Percentiles rank a stretch among this genome's conserved stretches.
phyloP scores from a whole-genome alignment of 1,140 invertebrate species.

The Hycleus phaleratus region DNA sequence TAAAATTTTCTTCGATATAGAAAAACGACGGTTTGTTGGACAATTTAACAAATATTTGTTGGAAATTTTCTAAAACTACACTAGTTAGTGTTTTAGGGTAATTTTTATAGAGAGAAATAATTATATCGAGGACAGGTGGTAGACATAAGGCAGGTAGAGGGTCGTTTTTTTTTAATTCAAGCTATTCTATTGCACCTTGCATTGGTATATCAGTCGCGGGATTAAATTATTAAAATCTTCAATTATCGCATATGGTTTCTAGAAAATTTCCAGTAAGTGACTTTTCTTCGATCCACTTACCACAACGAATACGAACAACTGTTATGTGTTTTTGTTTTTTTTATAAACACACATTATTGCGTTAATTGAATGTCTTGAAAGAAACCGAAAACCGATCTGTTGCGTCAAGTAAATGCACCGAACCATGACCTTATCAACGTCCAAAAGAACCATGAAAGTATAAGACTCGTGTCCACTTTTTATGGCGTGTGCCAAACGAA shows the following conservation, averaged over 20 bases:
- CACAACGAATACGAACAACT: background rate
- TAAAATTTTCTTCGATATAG: no score
- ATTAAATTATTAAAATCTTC: constrained; percentile 9
- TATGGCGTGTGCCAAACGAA: background rate
- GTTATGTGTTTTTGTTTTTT: background rate
- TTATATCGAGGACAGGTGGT: constrained; percentile 12
- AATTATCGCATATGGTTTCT: constrained; percentile 1
- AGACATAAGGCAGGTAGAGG: constrained; percentile 16
- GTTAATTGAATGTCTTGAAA: constrained; percentile 14
- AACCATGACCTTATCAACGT: constrained; percentile 2
- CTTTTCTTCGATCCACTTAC: background rate
- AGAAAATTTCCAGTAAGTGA: background rate
- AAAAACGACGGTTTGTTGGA: no score
- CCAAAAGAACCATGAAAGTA: background rate
- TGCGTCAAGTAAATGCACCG: constrained; percentile 5
- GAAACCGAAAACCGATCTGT: constrained; percentile 16
- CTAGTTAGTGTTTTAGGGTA: constrained; percentile 13
- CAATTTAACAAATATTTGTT: no score
- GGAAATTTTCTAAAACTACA: no score
- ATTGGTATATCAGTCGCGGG: background rate
- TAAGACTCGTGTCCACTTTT: background rate
- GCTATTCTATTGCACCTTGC: constrained; percentile 11
- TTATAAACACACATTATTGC: background rate
- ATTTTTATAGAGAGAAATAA: constrained; percentile 9
- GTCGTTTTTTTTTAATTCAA: constrained; percentile 4